These are phyloP conservation scores for Sebastes umbrosus DNA, from an alignment of 2,797 vertebrate genomes.

Conservation along the genomic window DNA sequence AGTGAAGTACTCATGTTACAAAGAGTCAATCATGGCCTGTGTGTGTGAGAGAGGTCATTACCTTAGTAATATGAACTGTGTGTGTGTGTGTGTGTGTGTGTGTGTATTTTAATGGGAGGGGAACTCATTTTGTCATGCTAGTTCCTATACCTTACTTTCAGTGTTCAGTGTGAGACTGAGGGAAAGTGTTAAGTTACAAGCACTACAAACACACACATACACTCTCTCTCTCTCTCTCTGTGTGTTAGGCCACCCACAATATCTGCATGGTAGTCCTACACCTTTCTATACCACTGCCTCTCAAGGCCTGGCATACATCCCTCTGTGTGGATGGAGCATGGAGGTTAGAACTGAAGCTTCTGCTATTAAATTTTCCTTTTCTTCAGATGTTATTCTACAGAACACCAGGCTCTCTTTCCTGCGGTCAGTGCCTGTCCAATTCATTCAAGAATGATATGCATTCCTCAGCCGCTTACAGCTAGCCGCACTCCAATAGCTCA, in stretches of 20 bases:
- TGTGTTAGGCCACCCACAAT: conserved; percentile 50
- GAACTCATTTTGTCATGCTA: conserved; percentile 10
- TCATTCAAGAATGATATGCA: conserved; percentile 66
- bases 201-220: background rate
- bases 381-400: conserved; percentile 62
- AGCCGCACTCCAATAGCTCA: conserved; percentile 40
- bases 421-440: conserved; percentile 61
- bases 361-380: conserved; percentile 53
- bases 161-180: conserved; percentile 1
- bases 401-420: conserved; percentile 56
- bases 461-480: conserved; percentile 53
- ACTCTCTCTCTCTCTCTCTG: background rate
- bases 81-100: conserved; percentile 8
- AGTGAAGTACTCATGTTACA: background rate
- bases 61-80: conserved; percentile 29
- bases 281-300: conserved; percentile 13
- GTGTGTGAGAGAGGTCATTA: conserved; percentile 16
- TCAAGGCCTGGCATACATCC: conserved; percentile 3
- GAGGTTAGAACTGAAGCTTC: conserved; percentile 20
- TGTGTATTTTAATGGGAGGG: background rate
- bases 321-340: conserved; percentile 1
- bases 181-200: conserved; percentile 33
- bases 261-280: conserved; percentile 11
- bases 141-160: conserved; percentile 16
- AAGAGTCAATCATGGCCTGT: background rate